These are phyloP conservation scores for Anoura caudifer DNA, from an alignment of 2,113 vertebrate genomes.

Conservation along the genomic window DNA sequence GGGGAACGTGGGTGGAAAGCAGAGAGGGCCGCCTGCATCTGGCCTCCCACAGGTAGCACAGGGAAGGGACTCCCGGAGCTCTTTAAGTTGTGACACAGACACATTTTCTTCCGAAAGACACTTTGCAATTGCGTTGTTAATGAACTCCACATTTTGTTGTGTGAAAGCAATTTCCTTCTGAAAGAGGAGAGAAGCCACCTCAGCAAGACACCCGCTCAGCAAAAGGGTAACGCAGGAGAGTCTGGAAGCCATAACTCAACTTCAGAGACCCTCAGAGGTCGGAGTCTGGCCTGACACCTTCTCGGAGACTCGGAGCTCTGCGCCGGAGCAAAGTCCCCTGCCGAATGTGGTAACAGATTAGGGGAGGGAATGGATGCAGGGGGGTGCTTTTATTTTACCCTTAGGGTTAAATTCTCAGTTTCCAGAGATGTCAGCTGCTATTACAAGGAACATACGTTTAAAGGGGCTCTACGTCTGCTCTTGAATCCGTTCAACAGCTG, in stretches of 20 bases:
- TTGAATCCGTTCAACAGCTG: not conserved
- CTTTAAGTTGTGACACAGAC: not conserved
- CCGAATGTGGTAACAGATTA: fast-evolving
- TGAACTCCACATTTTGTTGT: slow-evolving; percentile 62
- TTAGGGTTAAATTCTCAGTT: not conserved
- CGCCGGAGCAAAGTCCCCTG: not conserved
- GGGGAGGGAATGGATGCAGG: not conserved
- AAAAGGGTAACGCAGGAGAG: slow-evolving; percentile 58
- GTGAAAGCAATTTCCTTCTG: slow-evolving; percentile 32
- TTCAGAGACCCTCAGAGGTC: slow-evolving; percentile 65
- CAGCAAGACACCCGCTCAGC: slow-evolving; percentile 62
- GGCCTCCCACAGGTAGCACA: not conserved
- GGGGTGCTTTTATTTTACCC: not conserved
- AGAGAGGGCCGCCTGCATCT: fast-evolving
- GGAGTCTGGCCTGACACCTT: slow-evolving; percentile 56
- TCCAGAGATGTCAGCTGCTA: not conserved
- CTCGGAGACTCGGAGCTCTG: not conserved
- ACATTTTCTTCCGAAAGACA: not conserved
- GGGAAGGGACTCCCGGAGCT: not conserved
- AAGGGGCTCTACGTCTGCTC: not conserved
- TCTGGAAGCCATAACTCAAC: slow-evolving; percentile 70
- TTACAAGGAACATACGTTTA: not conserved
- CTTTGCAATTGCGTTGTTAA: slow-evolving; percentile 8
- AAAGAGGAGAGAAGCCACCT: not conserved
- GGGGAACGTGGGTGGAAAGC: fast-evolving